Evolutionary conservation across 2,113 vertebrate genomes (phyloP).

Genomic region (Eubucco bourcierii): DNA sequence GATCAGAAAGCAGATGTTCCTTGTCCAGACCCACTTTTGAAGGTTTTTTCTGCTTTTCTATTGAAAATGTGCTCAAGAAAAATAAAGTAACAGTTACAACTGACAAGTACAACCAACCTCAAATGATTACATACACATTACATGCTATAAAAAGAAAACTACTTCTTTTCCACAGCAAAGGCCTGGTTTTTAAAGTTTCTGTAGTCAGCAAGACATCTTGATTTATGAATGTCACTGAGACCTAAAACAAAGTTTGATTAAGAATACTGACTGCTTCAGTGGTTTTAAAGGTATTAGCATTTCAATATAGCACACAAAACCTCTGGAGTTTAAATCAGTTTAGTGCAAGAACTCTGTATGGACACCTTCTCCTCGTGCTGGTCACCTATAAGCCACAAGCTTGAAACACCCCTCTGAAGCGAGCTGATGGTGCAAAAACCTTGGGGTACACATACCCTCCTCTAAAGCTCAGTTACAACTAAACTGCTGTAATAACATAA

Average conservation of each 20-base stretch:
- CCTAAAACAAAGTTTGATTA: not conserved
- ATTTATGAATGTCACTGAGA: not conserved
- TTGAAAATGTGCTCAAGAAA: not conserved
- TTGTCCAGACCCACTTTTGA: not conserved
- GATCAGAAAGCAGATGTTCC: not conserved
- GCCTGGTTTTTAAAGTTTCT: not conserved
- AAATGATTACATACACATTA: not conserved
- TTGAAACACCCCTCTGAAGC: not conserved
- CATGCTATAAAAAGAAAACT: not conserved
- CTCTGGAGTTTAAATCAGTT: not conserved
- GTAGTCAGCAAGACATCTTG: not conserved
- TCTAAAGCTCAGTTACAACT: not conserved
- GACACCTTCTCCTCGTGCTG: not conserved
- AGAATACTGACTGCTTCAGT: not conserved
- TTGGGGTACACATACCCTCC: not conserved
- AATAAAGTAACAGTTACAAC: not conserved
- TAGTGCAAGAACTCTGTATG: not conserved
- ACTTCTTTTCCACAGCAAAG: not conserved
- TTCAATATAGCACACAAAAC: not conserved
- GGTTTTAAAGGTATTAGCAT: not conserved
- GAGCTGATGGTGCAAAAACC: not conserved
- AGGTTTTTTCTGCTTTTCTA: not conserved
- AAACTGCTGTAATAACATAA: not conserved
- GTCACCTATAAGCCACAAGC: not conserved
- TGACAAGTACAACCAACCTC: not conserved